These are phyloP conservation scores for Pristionchus japonicus DNA, from an alignment of 2,888 invertebrate species.

Conservation along the genomic window DNA sequence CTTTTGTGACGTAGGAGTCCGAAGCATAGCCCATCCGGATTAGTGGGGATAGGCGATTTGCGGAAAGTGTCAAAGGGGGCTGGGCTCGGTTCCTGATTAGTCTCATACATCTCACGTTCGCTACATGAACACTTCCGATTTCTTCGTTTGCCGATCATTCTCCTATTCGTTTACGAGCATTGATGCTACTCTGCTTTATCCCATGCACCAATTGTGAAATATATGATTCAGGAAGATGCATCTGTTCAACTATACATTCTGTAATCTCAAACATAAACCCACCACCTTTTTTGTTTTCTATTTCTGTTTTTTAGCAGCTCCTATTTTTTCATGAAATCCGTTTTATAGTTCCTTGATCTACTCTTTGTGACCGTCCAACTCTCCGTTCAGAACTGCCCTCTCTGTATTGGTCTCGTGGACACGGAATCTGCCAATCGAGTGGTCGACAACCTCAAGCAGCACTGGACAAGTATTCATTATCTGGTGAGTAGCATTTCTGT, in stretches of 20 bases:
- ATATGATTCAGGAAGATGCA: no score
- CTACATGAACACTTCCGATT: no score
- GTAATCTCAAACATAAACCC: no score
- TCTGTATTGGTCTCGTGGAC: slow-evolving; percentile 95
- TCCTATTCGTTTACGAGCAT: not conserved
- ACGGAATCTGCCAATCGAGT: slow-evolving; percentile 92
- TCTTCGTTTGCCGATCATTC: not conserved
- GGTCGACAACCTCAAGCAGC: slow-evolving; percentile 96
- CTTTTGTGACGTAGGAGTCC: not conserved
- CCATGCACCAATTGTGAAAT: no score
- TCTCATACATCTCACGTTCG: not conserved
- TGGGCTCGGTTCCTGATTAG: not conserved
- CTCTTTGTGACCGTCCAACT: no score
- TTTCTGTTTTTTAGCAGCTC: no score
- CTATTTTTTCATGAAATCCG: no score
- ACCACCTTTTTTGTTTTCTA: no score
- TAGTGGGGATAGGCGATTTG: not conserved
- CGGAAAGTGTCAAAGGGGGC: not conserved
- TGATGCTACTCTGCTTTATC: no score
- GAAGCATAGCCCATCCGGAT: not conserved
- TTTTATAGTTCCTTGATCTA: no score
- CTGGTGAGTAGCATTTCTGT: not conserved
- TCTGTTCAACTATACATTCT: no score
- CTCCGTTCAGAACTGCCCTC: slow-evolving; percentile 96
- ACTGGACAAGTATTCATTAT: slow-evolving; percentile 90